phyloP scores from a whole-genome alignment of 2,888 invertebrate genomes.

The Gari tellinella region DNA sequence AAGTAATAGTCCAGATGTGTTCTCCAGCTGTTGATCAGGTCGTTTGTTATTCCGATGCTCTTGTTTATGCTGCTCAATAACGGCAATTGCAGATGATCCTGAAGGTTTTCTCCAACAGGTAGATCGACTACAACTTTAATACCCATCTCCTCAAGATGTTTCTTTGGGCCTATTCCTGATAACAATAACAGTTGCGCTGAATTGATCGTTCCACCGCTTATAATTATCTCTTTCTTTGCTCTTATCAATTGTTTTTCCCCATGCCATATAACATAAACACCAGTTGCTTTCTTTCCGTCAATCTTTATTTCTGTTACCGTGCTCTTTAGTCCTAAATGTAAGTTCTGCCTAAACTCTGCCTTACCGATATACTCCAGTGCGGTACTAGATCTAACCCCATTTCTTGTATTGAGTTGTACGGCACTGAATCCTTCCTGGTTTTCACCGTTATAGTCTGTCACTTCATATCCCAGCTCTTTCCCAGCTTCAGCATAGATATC shows the following conservation, averaged over 20 bases:
- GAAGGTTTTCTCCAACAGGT: constrained; percentile 72
- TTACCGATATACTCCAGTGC: no score
- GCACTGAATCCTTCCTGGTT: no score
- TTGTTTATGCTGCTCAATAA: constrained; percentile 21
- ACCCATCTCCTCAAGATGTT: constrained; percentile 78
- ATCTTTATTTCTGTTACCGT: constrained; percentile 70
- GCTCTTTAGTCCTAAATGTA: constrained; percentile 48
- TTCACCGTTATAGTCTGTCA: no score
- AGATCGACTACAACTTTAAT: constrained; percentile 77
- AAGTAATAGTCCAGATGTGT: constrained; percentile 31
- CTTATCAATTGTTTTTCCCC: constrained; percentile 58
- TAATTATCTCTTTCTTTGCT: constrained; percentile 75
- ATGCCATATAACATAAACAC: constrained; percentile 69
- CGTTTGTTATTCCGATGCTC: constrained; percentile 31
- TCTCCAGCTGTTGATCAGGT: constrained; percentile 23
- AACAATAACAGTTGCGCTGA: constrained; percentile 83
- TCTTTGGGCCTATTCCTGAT: constrained; percentile 82
- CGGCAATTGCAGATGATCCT: constrained; percentile 39
- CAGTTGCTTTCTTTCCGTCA: constrained; percentile 68
- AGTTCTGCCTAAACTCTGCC: constrained; percentile 30
- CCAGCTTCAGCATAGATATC: no score
- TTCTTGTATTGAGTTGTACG: no score
- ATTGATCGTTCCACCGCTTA: constrained; percentile 83
- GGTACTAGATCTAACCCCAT: no score
- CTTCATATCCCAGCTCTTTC: no score